Evolutionary conservation across 2,113 vertebrate genomes (phyloP).

Genomic region (Mirza zaza): DNA sequence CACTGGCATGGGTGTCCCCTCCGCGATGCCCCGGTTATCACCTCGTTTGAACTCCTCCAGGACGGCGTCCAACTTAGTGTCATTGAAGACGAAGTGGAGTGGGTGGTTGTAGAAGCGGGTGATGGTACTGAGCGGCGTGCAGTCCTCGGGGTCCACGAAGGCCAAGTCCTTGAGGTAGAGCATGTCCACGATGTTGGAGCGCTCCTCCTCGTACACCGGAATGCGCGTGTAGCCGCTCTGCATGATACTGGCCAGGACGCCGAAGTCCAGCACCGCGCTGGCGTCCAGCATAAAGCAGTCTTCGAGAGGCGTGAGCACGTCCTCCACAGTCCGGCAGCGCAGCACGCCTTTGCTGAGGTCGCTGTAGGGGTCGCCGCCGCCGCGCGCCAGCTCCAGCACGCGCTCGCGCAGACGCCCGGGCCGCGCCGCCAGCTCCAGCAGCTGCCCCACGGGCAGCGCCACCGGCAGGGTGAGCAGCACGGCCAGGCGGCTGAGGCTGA

Average conservation of each 20-base stretch:
- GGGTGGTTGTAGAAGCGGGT: constrained; percentile 96
- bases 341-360: constrained; percentile 92
- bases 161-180: constrained; percentile 93
- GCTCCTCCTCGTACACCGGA: constrained; percentile 94
- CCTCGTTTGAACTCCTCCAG: constrained; percentile 96
- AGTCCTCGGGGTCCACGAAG: constrained; percentile 92
- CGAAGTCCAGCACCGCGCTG: constrained; percentile 89
- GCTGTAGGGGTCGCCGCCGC: constrained; percentile 90
- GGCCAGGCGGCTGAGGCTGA: constrained; percentile 90
- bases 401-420: constrained; percentile 87
- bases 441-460: constrained; percentile 89
- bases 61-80: constrained; percentile 94
- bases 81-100: constrained; percentile 94
- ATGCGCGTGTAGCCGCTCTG: constrained; percentile 94
- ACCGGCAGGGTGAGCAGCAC: constrained; percentile 90
- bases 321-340: constrained; percentile 92
- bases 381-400: constrained; percentile 91
- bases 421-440: constrained; percentile 88
- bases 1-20: neutral
- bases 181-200: constrained; percentile 94
- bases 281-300: constrained; percentile 95
- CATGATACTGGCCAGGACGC: constrained; percentile 94
- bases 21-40: constrained; percentile 34
- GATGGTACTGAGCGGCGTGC: constrained; percentile 93
- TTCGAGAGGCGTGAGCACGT: constrained; percentile 92